Evolutionary conservation across 1,140 invertebrate genomes (phyloP), one percentile per base, ranked within the genome.

Genomic region (Eueides isabella): DNA sequence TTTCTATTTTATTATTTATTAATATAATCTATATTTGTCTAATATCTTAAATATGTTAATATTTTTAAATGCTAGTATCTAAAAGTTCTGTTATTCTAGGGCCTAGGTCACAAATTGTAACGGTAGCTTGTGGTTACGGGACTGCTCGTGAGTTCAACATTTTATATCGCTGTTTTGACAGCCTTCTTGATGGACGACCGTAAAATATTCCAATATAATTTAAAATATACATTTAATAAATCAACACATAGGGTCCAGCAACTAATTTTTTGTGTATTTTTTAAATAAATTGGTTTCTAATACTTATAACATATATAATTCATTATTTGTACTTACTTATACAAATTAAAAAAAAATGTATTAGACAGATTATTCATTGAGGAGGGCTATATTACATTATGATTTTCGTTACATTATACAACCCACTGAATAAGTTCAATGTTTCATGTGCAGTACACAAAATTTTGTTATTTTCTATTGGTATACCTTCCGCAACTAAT

Each of bases 111-210:
- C 73, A 71, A 73, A 70, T 71, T 61, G 72, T 63, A 74, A 68
- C 72, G 72, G 67, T 68, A 72, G 33, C 29, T 23, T 19, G 72
- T 67, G 68, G 74, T 76, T 76, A 70, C 77, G 71, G 74, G 66
- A 68, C 64, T 28, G 64, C 61, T 70, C 72, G 48, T 80, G 71
- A 67, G 44, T 73, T 80, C 35, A 31, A 23, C 41, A 77, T 44
- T 77, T 80, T 80, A 80, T 73, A 65, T 28, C 55, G 29, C 33
- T 14, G 61, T 73, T 79, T 67, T 68, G 75, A 77, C 75, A 75
- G 48, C 35, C 63, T 72, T 19, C 71, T 62, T 44, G 44, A 69
- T 71, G 38, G 23, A 26, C 35, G 41, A 31, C 61, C 38, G 41
- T 73, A 61, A 61, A 72, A 71, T 55, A 55, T 55, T 55, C 48